phyloP scores from a whole-genome alignment of 2,797 vertebrate species.

The Clarias laeviceps region DNA sequence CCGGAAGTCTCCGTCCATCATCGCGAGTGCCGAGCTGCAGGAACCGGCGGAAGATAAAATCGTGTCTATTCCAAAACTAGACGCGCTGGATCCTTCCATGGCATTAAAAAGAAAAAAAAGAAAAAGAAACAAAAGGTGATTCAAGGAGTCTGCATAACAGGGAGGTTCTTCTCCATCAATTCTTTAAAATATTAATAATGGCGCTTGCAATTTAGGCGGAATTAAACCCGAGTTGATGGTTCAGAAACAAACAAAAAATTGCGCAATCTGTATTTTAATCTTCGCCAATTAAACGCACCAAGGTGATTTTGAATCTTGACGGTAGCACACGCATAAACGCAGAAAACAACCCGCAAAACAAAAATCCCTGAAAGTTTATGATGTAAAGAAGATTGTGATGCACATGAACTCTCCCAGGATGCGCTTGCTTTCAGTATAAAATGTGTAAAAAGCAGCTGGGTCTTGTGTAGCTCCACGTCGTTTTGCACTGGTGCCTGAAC shows the following conservation, averaged over 20 bases:
- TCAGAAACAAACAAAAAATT: constrained; percentile 39
- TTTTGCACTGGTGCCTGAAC: constrained; percentile 79
- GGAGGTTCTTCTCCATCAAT: constrained; percentile 29
- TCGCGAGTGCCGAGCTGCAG: constrained; percentile 87
- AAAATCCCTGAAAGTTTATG: constrained; percentile 29
- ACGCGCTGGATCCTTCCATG: constrained; percentile 95
- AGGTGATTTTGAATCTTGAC: not conserved
- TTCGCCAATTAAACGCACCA: not conserved
- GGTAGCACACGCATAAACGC: not conserved
- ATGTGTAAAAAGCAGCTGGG: constrained; percentile 60
- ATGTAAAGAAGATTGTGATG: not conserved
- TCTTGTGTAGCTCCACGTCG: constrained; percentile 68
- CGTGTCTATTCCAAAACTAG: constrained; percentile 98
- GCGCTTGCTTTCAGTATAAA: constrained; percentile 70
- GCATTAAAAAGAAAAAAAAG: constrained; percentile 46
- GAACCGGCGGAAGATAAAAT: constrained; percentile 89
- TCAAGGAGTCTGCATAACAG: constrained; percentile 37
- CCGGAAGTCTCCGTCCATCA: constrained; percentile 86
- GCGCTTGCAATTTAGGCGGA: constrained; percentile 5
- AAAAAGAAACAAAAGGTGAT: constrained; percentile 41
- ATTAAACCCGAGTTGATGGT: constrained; percentile 48
- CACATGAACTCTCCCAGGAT: constrained; percentile 60
- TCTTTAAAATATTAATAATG: constrained; percentile 3
- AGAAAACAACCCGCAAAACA: constrained; percentile 57
- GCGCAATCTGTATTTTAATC: constrained; percentile 20